Evolutionary conservation across 2,888 invertebrate genomes (phyloP), one percentile per base, ranked within the genome.

Genomic region (Tuta absoluta): DNA sequence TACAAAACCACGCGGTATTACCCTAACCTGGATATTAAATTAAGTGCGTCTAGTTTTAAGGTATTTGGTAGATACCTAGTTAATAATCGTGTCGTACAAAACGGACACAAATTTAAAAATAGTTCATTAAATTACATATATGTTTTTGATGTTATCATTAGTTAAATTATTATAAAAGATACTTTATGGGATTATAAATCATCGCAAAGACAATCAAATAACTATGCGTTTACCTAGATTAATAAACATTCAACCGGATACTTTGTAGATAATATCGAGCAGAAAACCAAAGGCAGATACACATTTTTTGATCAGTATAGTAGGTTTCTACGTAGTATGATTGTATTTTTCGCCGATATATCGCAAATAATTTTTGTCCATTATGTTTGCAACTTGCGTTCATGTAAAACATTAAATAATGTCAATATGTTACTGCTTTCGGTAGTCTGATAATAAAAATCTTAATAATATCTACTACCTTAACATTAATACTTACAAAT

Each of bases 1-100:
- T 45, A 45, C 45, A 45, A 45, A 45, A 45, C 45, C 45, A 45
- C 45, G 45, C 45, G 45, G 45, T 45, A 45, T 45, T 45, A 45
- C 45, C 45, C 45, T n/a, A 45, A 45, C 45, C 45, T 45, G 45
- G 45, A 45, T 45, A 45, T 45, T 45, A 45, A 45, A 41, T n/a
- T 45, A 17, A 33, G 33, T 33, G 10, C 45, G 45, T 45, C 17
- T 45, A 45, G 45, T 45, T 45, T 45, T 45, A 45, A 45, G 45
- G 45, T 45, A 45, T 45, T 45, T n/a, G 45, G 45, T 45, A 33
- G 33, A 33, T 33, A 41, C 45, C 45, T 45, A 45, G 45, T 17
- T 45, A 45, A 17, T 45, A 45, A 45, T 45, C 33, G 45, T 45
- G 45, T 45, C 45, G n/a, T 17, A 17, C n/a, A 45, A 45, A 45